A percentile compares a stretch with the other conserved stretches of the same genome.
phyloP scores from a whole-genome alignment of 2,888 invertebrate species.

The Dendrolimus houi region DNA sequence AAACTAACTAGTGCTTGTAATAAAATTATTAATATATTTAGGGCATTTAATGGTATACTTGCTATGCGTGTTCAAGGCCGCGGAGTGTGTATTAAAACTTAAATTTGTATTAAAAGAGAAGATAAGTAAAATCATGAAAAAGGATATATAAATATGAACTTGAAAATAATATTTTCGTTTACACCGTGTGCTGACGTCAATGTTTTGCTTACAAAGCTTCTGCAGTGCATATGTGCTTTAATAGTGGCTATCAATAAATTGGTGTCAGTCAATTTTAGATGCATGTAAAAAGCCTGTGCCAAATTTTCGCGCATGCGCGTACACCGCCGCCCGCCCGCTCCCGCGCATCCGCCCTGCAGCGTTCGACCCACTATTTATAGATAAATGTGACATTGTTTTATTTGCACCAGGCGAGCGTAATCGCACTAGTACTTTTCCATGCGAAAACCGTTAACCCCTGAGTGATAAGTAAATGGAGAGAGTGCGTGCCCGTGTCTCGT shows the following conservation, averaged over 20 bases:
- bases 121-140: too few relatives aligned
- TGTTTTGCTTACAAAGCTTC: conserved; percentile 3
- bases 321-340: conserved; percentile 24
- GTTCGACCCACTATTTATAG: conserved; percentile 52
- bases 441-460: conserved; percentile 60
- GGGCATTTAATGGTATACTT: too few relatives aligned
- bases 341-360: conserved; percentile 35
- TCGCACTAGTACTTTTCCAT: conserved; percentile 63
- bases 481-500: conserved; percentile 20
- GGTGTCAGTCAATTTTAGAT: conserved; percentile 48
- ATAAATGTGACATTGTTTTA: conserved; percentile 63
- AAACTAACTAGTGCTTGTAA: too few relatives aligned
- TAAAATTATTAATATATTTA: too few relatives aligned
- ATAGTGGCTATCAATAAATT: conserved; percentile 28
- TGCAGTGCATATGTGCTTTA: conserved; percentile 15
- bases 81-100: too few relatives aligned
- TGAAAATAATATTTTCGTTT: not conserved
- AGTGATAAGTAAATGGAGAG: conserved; percentile 40
- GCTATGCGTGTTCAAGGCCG: too few relatives aligned
- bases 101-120: too few relatives aligned
- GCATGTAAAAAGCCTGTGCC: conserved; percentile 45
- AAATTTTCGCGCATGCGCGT: conserved; percentile 40
- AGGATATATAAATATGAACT: too few relatives aligned
- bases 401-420: conserved; percentile 36
- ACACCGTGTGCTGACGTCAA: conserved; percentile 16